These are phyloP conservation scores for Ethmia dodecea DNA, from an alignment of 2,888 invertebrate species.

Conservation along the genomic window DNA sequence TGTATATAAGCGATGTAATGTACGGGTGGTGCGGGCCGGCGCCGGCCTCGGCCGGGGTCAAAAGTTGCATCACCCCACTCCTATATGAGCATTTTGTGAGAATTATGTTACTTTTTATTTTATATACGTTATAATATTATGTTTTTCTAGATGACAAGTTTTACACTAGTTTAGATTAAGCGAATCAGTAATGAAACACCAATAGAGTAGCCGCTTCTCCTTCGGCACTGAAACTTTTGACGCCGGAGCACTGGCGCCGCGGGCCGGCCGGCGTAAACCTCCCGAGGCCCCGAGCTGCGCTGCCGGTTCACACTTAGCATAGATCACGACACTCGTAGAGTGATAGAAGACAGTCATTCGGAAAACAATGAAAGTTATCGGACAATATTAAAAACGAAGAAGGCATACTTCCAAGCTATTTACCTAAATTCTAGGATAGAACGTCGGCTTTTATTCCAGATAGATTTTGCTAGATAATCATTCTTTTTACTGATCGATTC, in stretches of 20 bases:
- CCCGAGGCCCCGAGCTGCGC: constrained; percentile 16
- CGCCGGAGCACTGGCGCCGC: constrained; percentile 50
- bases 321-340: constrained; percentile 74
- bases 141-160: constrained; percentile 71
- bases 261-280: too few species aligned
- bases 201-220: constrained; percentile 77
- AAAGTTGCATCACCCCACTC: constrained; percentile 64
- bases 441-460: constrained; percentile 74
- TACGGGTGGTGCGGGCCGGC: constrained; percentile 34
- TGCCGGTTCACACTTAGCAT: constrained; percentile 54
- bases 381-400: constrained; percentile 72
- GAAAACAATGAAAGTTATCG: constrained; percentile 70
- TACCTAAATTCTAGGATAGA: constrained; percentile 71
- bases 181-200: constrained; percentile 75
- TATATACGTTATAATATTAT: constrained; percentile 64
- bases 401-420: constrained; percentile 75
- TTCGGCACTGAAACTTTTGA: constrained; percentile 67
- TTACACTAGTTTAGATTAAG: constrained; percentile 77
- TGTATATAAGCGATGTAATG: constrained; percentile 69
- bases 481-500: constrained; percentile 61
- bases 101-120: constrained; percentile 75
- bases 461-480: constrained; percentile 76
- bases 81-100: constrained; percentile 75
- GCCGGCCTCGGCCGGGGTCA: constrained; percentile 36
- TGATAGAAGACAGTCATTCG: constrained; percentile 63